Conservation (phyloP, 2,113 vertebrate species). For the Petaurus breviceps region DNA sequence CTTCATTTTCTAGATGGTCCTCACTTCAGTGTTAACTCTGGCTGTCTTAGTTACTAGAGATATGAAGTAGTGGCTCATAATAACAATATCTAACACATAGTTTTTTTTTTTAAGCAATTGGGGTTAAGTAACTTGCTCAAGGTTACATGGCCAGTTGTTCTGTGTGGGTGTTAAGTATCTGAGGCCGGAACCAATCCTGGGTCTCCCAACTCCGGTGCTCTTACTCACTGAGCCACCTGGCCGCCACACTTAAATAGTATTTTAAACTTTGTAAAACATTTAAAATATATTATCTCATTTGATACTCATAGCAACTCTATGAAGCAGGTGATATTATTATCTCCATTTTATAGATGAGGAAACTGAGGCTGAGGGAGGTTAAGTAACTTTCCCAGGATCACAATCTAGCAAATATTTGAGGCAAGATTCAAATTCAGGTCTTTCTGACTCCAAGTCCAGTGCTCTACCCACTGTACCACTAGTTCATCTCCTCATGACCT, state of each 20-base stretch:
- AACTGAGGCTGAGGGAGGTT: not conserved
- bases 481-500: not conserved
- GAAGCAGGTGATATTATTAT: not conserved
- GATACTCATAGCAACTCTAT: not conserved
- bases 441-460: not conserved
- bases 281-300: not conserved
- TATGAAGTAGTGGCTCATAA: not conserved
- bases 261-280: not conserved
- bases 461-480: not conserved
- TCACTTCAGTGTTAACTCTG: not conserved
- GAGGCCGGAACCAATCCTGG: no score
- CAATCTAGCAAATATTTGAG: not conserved
- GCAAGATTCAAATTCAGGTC: not conserved
- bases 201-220: no score
- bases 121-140: no score
- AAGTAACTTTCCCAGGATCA: not conserved
- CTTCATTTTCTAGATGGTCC: not conserved
- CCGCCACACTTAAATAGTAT: not conserved
- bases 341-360: not conserved
- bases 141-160: no score
- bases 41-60: not conserved
- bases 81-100: not conserved
- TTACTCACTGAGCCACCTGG: no score
- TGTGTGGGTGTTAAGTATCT: no score
- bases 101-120: no score